phyloP scores from a whole-genome alignment of 2,797 vertebrate genomes.

The Alauda arvensis region DNA sequence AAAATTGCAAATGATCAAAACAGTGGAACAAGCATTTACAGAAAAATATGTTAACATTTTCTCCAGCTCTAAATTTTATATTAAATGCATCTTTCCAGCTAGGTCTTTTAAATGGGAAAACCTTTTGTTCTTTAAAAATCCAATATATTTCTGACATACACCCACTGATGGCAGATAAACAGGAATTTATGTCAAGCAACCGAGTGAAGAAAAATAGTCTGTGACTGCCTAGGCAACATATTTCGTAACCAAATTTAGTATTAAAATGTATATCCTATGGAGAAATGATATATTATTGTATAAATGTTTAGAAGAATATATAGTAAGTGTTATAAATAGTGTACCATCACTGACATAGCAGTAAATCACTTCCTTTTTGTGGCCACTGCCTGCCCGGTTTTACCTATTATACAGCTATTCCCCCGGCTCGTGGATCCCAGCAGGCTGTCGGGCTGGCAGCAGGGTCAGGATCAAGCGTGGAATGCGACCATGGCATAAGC shows the following conservation, averaged over 20 bases:
- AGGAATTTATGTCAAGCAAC: conserved; percentile 45
- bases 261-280: conserved; percentile 42
- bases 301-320: conserved; percentile 47
- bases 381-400: neutral
- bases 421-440: neutral
- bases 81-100: neutral
- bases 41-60: neutral
- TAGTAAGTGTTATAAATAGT: conserved; percentile 34
- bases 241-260: conserved; percentile 47
- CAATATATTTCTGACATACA: neutral
- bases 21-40: neutral
- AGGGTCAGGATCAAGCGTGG: neutral
- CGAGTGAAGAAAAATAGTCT: conserved; percentile 19
- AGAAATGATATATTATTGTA: conserved; percentile 40
- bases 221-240: conserved; percentile 21
- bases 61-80: neutral
- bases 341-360: conserved; percentile 3
- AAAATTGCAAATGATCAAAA: neutral
- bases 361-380: conserved; percentile 54
- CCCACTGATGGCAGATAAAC: conserved; percentile 27
- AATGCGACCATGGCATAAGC: neutral
- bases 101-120: neutral
- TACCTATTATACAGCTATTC: conserved; percentile 29
- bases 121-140: conserved; percentile 35
- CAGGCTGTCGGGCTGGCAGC: neutral